phyloP scores from a whole-genome alignment of 1,140 invertebrate genomes.

The Macrocentrus cingulum region DNA sequence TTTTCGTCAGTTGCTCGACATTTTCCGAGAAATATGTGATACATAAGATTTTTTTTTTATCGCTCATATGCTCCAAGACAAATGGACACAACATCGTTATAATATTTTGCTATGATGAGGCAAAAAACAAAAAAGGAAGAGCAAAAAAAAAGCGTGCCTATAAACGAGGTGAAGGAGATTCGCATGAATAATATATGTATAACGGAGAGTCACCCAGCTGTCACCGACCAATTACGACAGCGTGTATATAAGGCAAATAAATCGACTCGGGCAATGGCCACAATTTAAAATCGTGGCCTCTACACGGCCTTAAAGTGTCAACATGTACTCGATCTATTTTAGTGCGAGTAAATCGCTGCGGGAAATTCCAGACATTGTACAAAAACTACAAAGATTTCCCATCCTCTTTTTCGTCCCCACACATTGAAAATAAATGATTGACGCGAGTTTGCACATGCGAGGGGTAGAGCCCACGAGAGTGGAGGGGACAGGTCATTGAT shows the following conservation, averaged over 20 bases:
- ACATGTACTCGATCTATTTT: not conserved
- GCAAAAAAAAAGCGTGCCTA: not conserved
- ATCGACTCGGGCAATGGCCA: slow-evolving; percentile 38
- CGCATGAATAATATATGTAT: slow-evolving; percentile 11
- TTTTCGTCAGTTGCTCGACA: no score
- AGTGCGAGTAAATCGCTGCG: not conserved
- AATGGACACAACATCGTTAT: no score
- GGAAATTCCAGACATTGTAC: not conserved
- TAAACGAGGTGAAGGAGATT: not conserved
- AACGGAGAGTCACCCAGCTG: slow-evolving; percentile 35
- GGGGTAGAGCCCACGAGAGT: no score
- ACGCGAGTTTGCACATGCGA: no score
- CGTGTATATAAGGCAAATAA: slow-evolving; percentile 43
- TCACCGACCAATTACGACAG: slow-evolving; percentile 44
- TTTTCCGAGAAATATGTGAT: no score
- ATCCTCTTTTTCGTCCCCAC: no score
- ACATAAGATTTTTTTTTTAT: no score
- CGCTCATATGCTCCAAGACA: no score
- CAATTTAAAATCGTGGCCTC: slow-evolving; percentile 41
- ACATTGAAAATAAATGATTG: no score
- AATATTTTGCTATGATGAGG: no score
- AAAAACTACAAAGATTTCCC: no score
- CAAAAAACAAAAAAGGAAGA: no score
- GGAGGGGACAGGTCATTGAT: slow-evolving; percentile 1
- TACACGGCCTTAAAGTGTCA: not conserved